These are phyloP conservation scores for Nymphicus hollandicus DNA, from an alignment of 2,113 vertebrate species.

Conservation along the genomic window DNA sequence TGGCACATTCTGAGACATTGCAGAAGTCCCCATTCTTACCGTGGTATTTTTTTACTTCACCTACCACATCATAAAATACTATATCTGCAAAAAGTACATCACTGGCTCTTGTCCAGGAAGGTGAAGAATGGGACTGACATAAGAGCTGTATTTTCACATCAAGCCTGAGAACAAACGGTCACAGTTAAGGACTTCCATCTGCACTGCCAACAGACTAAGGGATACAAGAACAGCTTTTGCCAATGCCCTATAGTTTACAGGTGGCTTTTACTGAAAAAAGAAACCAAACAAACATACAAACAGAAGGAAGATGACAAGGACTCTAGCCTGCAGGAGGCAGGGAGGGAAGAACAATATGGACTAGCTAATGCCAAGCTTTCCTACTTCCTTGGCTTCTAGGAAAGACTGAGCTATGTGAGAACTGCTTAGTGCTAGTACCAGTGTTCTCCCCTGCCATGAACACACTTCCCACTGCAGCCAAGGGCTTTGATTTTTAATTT, in stretches of 20 bases:
- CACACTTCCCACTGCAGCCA: neutral
- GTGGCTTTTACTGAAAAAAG: neutral
- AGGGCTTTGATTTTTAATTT: neutral
- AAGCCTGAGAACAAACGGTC: neutral
- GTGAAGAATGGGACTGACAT: neutral
- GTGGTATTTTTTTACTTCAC: neutral
- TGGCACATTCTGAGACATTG: neutral
- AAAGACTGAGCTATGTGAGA: neutral
- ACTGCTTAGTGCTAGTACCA: neutral
- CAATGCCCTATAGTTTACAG: neutral
- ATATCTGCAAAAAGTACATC: neutral
- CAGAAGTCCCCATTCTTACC: neutral
- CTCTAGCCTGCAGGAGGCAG: neutral
- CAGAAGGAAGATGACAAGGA: neutral
- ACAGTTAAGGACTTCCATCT: neutral
- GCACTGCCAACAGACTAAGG: neutral
- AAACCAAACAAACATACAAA: neutral
- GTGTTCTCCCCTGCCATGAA: neutral
- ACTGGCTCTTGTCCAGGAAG: neutral
- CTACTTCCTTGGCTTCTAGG: neutral
- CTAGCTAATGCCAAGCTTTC: neutral
- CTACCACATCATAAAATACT: neutral
- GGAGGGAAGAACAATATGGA: neutral
- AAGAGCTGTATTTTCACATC: neutral
- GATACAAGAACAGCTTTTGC: neutral